Evolutionary conservation across 2,797 vertebrate genomes (phyloP).

Genomic region (Microcaecilia unicolor): DNA sequence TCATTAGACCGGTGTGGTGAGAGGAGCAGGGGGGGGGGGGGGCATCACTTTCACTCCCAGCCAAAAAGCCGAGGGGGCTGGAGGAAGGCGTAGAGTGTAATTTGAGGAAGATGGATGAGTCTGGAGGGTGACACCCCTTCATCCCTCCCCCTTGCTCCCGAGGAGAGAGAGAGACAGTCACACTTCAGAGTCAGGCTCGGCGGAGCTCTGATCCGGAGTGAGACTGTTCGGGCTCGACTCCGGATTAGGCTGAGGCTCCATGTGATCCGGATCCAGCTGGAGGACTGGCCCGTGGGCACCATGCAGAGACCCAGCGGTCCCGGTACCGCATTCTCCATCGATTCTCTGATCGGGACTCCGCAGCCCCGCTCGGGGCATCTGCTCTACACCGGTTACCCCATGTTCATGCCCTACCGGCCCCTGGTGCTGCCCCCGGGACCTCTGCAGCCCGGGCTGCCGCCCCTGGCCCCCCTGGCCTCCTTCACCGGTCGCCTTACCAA

Average conservation of each 20-base stretch:
- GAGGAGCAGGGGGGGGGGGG: neutral
- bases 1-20: neutral
- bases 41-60: neutral
- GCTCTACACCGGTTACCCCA: conserved; percentile 91
- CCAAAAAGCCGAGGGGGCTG: conserved; percentile 28
- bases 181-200: conserved; percentile 10
- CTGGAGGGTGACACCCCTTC: conserved; percentile 80
- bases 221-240: too few relatives aligned
- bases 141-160: conserved; percentile 42
- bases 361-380: conserved; percentile 84
- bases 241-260: neutral
- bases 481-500: conserved; percentile 85
- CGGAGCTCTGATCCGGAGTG: conserved; percentile 21
- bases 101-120: conserved; percentile 98
- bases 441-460: conserved; percentile 71
- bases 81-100: conserved; percentile 95
- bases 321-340: conserved; percentile 89
- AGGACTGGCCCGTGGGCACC: conserved; percentile 20
- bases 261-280: neutral
- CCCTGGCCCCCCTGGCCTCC: conserved; percentile 78
- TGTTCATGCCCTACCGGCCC: conserved; percentile 93
- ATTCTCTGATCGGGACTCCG: conserved; percentile 87
- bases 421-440: conserved; percentile 76
- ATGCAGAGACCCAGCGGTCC: conserved; percentile 88
- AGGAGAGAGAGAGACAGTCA: conserved; percentile 8